These are phyloP conservation scores for Leptoclinus maculatus DNA, from an alignment of 2,797 vertebrate species.

Conservation along the genomic window DNA sequence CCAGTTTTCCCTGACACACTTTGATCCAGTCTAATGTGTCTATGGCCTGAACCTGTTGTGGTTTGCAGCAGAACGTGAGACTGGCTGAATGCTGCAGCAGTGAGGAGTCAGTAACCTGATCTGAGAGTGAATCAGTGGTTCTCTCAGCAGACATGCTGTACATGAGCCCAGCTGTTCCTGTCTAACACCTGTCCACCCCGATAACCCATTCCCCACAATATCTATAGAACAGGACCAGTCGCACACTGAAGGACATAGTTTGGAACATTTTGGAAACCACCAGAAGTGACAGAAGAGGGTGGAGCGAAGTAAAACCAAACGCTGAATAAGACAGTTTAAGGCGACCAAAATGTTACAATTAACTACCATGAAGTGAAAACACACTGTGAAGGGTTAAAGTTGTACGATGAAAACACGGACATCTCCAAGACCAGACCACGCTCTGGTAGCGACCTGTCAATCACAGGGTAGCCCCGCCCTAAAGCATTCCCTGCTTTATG, in stretches of 20 bases:
- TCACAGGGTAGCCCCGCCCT: neutral
- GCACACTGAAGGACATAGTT: neutral
- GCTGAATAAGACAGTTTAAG: too few relatives aligned
- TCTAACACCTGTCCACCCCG: slow-evolving; percentile 47
- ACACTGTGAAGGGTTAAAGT: too few relatives aligned
- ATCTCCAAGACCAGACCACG: too few relatives aligned
- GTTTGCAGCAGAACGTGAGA: slow-evolving; percentile 31
- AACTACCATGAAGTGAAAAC: too few relatives aligned
- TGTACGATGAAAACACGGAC: neutral
- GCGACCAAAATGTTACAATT: too few relatives aligned
- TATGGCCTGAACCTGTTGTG: slow-evolving; percentile 21
- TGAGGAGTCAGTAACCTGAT: slow-evolving; percentile 64
- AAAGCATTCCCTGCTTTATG: neutral
- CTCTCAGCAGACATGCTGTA: slow-evolving; percentile 55
- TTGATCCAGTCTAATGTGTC: slow-evolving; percentile 9
- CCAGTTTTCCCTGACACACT: slow-evolving; percentile 38
- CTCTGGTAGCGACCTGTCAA: neutral
- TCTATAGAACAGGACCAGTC: neutral
- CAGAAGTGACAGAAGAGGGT: too few relatives aligned
- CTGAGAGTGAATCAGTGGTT: slow-evolving; percentile 61
- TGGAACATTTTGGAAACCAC: neutral
- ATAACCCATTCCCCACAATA: slow-evolving; percentile 6
- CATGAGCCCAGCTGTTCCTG: slow-evolving; percentile 68
- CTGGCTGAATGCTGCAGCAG: slow-evolving; percentile 32
- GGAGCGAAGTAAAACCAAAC: too few relatives aligned